Percentiles rank a stretch among this genome's conserved stretches.
These are phyloP conservation scores for Antheraea assamensis DNA, from an alignment of 2,888 invertebrate genomes.

Conservation along the genomic window DNA sequence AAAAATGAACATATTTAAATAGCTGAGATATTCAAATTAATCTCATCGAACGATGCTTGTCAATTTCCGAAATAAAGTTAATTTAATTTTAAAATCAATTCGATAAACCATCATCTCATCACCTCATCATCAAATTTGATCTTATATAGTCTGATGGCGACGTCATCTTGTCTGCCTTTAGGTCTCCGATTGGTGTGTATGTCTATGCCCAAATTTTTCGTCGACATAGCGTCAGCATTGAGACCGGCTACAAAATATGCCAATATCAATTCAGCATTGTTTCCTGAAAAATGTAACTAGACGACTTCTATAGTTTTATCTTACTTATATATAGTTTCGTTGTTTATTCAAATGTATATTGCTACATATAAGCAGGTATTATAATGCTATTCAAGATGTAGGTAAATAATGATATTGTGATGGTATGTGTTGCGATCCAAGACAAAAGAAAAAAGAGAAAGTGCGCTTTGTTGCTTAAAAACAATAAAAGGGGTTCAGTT, in stretches of 20 bases:
- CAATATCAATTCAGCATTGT: slow-evolving; percentile 3
- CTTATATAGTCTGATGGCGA: not conserved
- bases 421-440: too few relatives aligned
- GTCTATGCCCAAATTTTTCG: not conserved
- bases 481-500: too few relatives aligned
- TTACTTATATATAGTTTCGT: not conserved
- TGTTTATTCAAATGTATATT: not conserved
- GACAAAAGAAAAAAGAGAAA: too few relatives aligned
- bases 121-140: slow-evolving; percentile 1
- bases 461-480: too few relatives aligned
- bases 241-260: not conserved
- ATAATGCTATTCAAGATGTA: not conserved
- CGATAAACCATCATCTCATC: not conserved
- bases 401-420: not conserved
- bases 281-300: not conserved
- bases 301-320: not conserved
- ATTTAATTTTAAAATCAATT: not conserved
- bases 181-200: slow-evolving; percentile 13
- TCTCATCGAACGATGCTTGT: not conserved
- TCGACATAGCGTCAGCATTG: not conserved
- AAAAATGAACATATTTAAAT: too few relatives aligned
- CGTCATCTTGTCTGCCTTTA: not conserved
- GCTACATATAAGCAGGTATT: not conserved
- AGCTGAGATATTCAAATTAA: not conserved
- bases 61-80: too few relatives aligned